Evolutionary conservation across 2,888 invertebrate species (phyloP).

Genomic region (Melieria crassipennis): DNA sequence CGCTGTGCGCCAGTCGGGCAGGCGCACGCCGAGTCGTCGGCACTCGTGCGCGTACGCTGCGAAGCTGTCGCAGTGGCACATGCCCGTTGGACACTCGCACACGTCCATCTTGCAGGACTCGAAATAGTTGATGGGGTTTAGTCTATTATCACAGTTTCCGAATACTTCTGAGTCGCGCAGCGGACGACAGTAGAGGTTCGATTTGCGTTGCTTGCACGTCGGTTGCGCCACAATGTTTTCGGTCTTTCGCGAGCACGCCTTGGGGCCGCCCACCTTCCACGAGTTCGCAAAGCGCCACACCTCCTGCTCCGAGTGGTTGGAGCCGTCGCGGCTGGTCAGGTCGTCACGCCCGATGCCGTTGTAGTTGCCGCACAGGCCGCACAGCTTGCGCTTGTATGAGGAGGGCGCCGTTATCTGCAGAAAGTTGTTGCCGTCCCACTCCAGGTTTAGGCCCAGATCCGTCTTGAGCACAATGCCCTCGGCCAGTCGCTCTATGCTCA

Average conservation of each 20-base stretch:
- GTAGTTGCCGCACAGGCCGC: slow-evolving; percentile 95
- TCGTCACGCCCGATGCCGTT: slow-evolving; percentile 89
- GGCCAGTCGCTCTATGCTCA: slow-evolving; percentile 71
- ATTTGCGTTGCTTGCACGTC: slow-evolving; percentile 68
- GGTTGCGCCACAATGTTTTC: slow-evolving; percentile 66
- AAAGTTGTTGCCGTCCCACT: slow-evolving; percentile 95
- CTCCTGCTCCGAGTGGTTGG: slow-evolving; percentile 71
- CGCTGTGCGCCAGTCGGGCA: slow-evolving; percentile 77
- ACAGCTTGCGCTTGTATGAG: slow-evolving; percentile 78
- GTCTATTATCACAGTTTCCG: slow-evolving; percentile 79
- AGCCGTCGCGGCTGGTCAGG: slow-evolving; percentile 76
- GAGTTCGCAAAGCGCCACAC: slow-evolving; percentile 82
- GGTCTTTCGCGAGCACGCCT: slow-evolving; percentile 73
- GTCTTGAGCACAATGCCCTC: slow-evolving; percentile 77
- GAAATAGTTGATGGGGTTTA: slow-evolving; percentile 84
- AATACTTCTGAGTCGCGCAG: slow-evolving; percentile 71
- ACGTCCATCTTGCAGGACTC: slow-evolving; percentile 88
- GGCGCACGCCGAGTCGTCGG: slow-evolving; percentile 76
- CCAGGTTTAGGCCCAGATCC: slow-evolving; percentile 80
- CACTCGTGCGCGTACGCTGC: slow-evolving; percentile 91
- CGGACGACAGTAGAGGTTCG: slow-evolving; percentile 68
- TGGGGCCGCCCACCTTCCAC: slow-evolving; percentile 88
- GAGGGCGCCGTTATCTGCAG: slow-evolving; percentile 84
- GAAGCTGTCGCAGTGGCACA: slow-evolving; percentile 90
- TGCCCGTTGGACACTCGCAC: slow-evolving; percentile 83